These are phyloP conservation scores for Ploceus nigricollis DNA, from an alignment of 2,113 vertebrate genomes.

Conservation along the genomic window DNA sequence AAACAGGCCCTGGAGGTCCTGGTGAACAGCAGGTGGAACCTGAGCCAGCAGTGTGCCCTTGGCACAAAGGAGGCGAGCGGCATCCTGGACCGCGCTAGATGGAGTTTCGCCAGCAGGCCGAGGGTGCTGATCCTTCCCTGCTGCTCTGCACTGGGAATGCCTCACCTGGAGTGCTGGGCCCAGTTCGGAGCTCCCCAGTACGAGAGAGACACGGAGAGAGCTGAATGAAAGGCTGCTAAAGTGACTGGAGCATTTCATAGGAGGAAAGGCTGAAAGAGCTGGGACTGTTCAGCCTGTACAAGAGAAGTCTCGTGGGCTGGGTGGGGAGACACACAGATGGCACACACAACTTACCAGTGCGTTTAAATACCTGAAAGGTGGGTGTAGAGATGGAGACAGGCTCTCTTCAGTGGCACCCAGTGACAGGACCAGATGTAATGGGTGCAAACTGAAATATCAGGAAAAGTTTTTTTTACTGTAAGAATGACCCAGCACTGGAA, in stretches of 20 bases:
- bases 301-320: rapidly evolving
- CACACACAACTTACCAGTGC: background rate
- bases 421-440: background rate
- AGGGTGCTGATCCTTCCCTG: background rate
- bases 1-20: background rate
- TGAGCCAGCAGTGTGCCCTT: background rate
- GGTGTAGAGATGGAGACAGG: rapidly evolving
- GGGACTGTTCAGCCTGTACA: background rate
- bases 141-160: background rate
- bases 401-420: background rate
- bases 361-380: background rate
- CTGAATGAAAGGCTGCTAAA: background rate
- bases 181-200: background rate
- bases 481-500: background rate
- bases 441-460: background rate
- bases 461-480: background rate
- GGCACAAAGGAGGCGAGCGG: rapidly evolving
- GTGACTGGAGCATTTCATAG: background rate
- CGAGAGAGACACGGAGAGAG: rapidly evolving
- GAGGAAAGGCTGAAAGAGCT: background rate
- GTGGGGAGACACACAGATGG: rapidly evolving
- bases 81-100: rapidly evolving
- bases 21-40: background rate
- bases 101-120: rapidly evolving
- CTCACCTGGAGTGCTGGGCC: background rate